phyloP scores from a whole-genome alignment of 1,140 invertebrate genomes.

The Drosophila albomicans region DNA sequence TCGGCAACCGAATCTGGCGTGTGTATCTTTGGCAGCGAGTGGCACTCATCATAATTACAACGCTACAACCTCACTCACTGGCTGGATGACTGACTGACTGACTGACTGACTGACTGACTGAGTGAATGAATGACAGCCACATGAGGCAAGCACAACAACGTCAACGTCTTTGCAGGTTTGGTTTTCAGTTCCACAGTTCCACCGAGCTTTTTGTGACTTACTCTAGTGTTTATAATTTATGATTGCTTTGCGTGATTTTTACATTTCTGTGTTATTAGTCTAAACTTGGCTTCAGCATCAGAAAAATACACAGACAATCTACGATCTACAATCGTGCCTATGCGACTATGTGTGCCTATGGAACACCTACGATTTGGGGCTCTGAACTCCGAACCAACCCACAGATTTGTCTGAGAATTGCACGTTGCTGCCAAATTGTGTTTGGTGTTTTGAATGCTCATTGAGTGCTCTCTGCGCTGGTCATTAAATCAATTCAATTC shows the following conservation, averaged over 20 bases:
- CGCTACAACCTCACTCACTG: slow-evolving; percentile 33
- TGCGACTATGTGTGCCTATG: slow-evolving; percentile 22
- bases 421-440: slow-evolving; percentile 50
- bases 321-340: slow-evolving; percentile 9
- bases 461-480: slow-evolving; percentile 1
- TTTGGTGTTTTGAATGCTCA: slow-evolving; percentile 43
- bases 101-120: slow-evolving; percentile 22
- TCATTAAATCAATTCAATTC: slow-evolving; percentile 54
- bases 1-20: slow-evolving; percentile 61
- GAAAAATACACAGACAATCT: neutral
- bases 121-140: slow-evolving; percentile 23
- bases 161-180: slow-evolving; percentile 19
- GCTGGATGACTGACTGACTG: slow-evolving; percentile 29
- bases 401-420: slow-evolving; percentile 44
- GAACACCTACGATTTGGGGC: slow-evolving; percentile 39
- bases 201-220: slow-evolving; percentile 30
- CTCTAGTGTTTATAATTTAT: slow-evolving; percentile 66
- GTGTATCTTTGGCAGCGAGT: slow-evolving; percentile 72
- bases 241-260: slow-evolving; percentile 71
- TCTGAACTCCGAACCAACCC: slow-evolving; percentile 32
- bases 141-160: slow-evolving; percentile 18
- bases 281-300: slow-evolving; percentile 53
- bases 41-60: slow-evolving; percentile 74
- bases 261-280: slow-evolving; percentile 70
- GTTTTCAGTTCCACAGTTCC: neutral